A percentile compares a stretch with the other conserved stretches of the same genome.
Conservation (phyloP, 2,888 invertebrate genomes). For the Sylvicola fuscatus region DNA sequence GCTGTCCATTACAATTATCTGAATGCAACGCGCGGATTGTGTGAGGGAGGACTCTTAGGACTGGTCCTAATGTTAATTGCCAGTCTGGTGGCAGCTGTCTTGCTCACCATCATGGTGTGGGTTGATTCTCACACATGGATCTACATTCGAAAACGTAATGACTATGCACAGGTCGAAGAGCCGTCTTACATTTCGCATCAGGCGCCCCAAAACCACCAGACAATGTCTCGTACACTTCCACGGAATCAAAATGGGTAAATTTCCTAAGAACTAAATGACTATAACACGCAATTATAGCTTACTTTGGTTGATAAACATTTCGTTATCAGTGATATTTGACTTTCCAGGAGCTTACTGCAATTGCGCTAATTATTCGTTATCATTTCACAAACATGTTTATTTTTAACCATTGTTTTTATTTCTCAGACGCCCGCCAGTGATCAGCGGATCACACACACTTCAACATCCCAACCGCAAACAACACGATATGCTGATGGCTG, state of each 20-base stretch:
- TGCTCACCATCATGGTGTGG: conserved; percentile 82
- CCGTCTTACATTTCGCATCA: conserved; percentile 32
- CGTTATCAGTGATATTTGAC: background rate
- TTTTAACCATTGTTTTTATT: conserved; percentile 1
- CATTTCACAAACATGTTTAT: background rate
- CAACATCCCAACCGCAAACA: conserved; percentile 26
- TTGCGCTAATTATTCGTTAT: conserved; percentile 3
- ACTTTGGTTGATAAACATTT: too few species aligned
- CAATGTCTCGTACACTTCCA: conserved; percentile 28
- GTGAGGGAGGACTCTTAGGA: conserved; percentile 65
- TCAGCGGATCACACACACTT: conserved; percentile 25
- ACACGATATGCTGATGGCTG: conserved; percentile 29
- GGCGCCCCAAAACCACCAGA: conserved; percentile 21
- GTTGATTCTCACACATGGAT: conserved; percentile 95
- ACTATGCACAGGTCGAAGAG: conserved; percentile 67
- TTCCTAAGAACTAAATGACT: too few species aligned
- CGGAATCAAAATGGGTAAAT: conserved; percentile 20
- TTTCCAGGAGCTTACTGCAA: conserved; percentile 11
- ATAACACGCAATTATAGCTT: too few species aligned
- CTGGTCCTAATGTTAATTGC: conserved; percentile 71
- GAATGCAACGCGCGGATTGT: conserved; percentile 57
- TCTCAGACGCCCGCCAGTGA: conserved; percentile 20
- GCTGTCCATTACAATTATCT: conserved; percentile 67
- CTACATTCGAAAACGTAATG: conserved; percentile 73
- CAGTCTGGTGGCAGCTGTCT: conserved; percentile 66